Conservation (phyloP, 2,113 vertebrate genomes). For the Chrysemys picta region DNA sequence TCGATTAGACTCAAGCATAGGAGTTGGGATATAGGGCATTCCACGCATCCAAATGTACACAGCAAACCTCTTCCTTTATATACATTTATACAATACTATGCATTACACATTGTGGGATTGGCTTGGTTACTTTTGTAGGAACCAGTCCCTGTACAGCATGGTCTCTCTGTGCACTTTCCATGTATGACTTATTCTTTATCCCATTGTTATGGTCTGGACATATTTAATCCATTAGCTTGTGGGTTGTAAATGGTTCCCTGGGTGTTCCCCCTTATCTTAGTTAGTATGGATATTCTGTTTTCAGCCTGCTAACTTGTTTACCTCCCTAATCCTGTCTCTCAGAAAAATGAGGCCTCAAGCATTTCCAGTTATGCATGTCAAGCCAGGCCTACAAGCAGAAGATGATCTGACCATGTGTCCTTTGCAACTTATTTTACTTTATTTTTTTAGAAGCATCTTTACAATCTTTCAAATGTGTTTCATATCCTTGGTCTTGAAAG, state of each 20-base stretch:
- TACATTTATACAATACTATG: background rate
- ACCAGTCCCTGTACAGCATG: background rate
- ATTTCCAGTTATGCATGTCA: background rate
- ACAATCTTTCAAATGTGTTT: slow-evolving; percentile 57
- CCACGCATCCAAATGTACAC: background rate
- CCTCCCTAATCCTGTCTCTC: background rate
- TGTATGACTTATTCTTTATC: background rate
- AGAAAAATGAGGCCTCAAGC: background rate
- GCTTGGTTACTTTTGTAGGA: background rate
- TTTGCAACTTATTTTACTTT: background rate
- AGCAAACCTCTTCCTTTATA: background rate
- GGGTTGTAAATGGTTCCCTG: background rate
- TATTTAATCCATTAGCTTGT: background rate
- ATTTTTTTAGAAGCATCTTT: slow-evolving; percentile 52
- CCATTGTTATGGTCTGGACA: background rate
- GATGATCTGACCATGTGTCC: slow-evolving; percentile 22
- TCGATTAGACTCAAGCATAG: background rate
- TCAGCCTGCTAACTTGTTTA: background rate
- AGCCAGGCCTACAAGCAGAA: background rate
- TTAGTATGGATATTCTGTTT: background rate
- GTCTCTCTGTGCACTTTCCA: background rate
- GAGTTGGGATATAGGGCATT: background rate
- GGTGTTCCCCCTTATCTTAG: background rate
- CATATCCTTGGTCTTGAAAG: slow-evolving; percentile 51
- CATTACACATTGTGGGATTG: background rate